Base-by-base conservation (phyloP, 1,140 invertebrate species). In the Globodera ellingtonae region DNA sequence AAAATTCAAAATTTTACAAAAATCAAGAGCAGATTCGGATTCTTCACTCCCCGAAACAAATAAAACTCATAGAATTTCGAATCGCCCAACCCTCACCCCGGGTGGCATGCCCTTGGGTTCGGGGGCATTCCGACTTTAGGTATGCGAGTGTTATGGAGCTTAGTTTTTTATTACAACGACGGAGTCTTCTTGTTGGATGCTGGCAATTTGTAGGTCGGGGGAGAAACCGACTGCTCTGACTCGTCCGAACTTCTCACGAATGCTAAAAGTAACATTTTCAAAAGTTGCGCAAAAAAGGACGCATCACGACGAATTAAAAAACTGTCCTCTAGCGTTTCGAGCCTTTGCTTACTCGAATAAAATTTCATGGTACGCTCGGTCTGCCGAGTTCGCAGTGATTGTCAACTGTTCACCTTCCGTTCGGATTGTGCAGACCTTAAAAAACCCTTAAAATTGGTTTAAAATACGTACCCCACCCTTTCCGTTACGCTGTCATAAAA, bases 151-250 rank as follows among this genome's bases (percentile, higher is more conserved):
- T 35, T 35, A 35, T 35, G 3, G 35, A 35, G 35, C 35, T 35
- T 35, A 75, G 24, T 65, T 62, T 75, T 21, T 13, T 21, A 48
- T 13, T 77, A 62, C 75, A 52, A 77, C 18, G 24, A 77, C 44
- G 10, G 9, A n/a, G 24, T 77, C 75, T 9, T 77, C 75, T 8
- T 77, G 75, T 18, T 77, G 75, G 15, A 77, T 15, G 69, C 65
- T 44, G 24, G 48, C 75, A 48, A 50, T 46, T 24, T 62, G 47
- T n/a, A 77, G 21, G 65, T 77, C 75, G 1, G 62, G 24, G 3
- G 75, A 24, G 47, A 77, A 77, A 35, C 75, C 35, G n/a, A 77
- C 46, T 21, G 62, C 47, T 24, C 75, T 21, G 69, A 77, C 65
- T 47, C 69, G 15, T 15, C 48, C 44, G n/a, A 59, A 48, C 48